phyloP scores from a whole-genome alignment of 2,113 vertebrate genomes.

The Penelope pileata region DNA sequence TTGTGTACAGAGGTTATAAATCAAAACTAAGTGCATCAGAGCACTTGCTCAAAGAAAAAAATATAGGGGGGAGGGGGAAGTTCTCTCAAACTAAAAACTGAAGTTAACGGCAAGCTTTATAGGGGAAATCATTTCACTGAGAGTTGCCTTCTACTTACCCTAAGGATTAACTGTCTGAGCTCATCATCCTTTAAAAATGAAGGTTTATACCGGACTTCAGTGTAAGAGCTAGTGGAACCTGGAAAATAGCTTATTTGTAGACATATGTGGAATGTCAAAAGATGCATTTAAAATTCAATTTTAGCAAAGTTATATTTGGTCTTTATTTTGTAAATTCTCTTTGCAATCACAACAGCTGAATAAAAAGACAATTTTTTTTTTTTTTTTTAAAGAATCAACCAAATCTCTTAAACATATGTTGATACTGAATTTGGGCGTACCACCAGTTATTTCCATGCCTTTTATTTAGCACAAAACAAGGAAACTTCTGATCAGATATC shows the following conservation, averaged over 20 bases:
- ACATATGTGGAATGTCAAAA: neutral
- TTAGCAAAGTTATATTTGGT: neutral
- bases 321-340: neutral
- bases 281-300: neutral
- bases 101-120: neutral
- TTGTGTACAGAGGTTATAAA: neutral
- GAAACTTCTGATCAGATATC: neutral
- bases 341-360: neutral
- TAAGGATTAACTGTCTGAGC: constrained; percentile 86
- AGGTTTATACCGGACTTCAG: constrained; percentile 85
- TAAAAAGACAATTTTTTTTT: neutral
- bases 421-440: neutral
- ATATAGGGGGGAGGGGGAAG: neutral
- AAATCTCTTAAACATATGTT: neutral
- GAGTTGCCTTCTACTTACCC: constrained; percentile 72
- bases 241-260: neutral
- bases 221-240: constrained; percentile 84
- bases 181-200: constrained; percentile 90
- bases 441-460: neutral
- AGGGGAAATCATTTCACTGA: neutral
- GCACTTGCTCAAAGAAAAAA: neutral
- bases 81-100: neutral
- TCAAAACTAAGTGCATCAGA: neutral
- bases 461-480: neutral
- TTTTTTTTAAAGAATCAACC: neutral